These are phyloP conservation scores for Nematolebias whitei DNA, from an alignment of 2,113 vertebrate species.

Conservation along the genomic window DNA sequence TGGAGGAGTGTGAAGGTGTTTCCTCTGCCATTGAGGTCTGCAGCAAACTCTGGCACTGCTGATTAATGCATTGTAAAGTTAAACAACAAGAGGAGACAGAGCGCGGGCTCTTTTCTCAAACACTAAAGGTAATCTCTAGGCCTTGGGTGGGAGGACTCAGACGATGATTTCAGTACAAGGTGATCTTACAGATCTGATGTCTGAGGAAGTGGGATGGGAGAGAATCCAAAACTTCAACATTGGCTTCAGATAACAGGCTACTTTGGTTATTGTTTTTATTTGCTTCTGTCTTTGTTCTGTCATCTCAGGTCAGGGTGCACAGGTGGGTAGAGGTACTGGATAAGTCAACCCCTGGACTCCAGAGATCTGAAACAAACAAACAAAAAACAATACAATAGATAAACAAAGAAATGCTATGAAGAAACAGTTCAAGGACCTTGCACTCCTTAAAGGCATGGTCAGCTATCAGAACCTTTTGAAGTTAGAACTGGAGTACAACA, in stretches of 20 bases:
- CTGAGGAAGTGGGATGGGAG: constrained; percentile 2
- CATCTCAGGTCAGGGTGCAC: constrained; percentile 38
- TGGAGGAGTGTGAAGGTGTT: not conserved
- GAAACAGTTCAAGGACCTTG: not conserved
- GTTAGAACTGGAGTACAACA: no score
- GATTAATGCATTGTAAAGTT: constrained; percentile 2
- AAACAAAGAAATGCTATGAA: not conserved
- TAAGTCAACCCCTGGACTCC: constrained; percentile 77
- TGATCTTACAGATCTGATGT: constrained; percentile 33
- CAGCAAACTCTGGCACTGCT: constrained; percentile 13
- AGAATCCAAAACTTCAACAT: constrained; percentile 35
- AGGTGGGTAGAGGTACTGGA: constrained; percentile 17
- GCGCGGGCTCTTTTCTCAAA: not conserved
- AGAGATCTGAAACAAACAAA: constrained; percentile 72
- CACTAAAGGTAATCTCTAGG: not conserved
- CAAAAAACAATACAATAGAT: no score
- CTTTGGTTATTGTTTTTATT: constrained; percentile 62
- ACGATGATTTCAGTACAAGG: constrained; percentile 20
- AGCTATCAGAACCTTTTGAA: no score
- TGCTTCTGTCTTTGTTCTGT: constrained; percentile 43
- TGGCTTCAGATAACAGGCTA: constrained; percentile 59
- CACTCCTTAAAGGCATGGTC: no score
- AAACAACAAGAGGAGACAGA: not conserved
- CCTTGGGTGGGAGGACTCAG: constrained; percentile 20
- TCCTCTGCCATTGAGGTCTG: constrained; percentile 5